A percentile compares a stretch with the other conserved stretches of the same genome.
Evolutionary conservation across 2,113 vertebrate genomes (phyloP).

Genomic region (Campylomormyrus tamandua): DNA sequence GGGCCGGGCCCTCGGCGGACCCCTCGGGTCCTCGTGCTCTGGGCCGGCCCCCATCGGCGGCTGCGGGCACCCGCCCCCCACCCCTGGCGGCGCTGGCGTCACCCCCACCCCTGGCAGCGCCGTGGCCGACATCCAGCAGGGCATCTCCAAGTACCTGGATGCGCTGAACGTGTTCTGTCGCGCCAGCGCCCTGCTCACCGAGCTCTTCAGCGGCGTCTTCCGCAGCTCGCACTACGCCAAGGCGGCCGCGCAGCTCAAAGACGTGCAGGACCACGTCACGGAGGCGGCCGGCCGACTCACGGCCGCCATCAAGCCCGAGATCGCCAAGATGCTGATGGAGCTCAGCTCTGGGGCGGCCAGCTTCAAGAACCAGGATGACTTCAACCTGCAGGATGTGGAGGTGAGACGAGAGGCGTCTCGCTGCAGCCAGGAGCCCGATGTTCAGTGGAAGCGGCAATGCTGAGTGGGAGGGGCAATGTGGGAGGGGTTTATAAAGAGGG

Average conservation of each 20-base stretch:
- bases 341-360: constrained; percentile 89
- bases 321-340: constrained; percentile 99
- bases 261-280: constrained; percentile 99
- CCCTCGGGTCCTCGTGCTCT: constrained; percentile 70
- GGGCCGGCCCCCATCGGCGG: constrained; percentile 65
- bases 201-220: constrained; percentile 96
- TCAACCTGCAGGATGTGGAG: constrained; percentile 96
- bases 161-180: constrained; percentile 96
- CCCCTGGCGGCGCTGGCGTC: constrained; percentile 60
- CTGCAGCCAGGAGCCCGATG: no score
- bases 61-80: constrained; percentile 42
- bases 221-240: constrained; percentile 96
- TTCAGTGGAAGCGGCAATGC: no score
- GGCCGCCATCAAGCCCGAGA: constrained; percentile 98
- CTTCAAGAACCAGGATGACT: constrained; percentile 96
- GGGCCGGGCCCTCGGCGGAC: constrained; percentile 83
- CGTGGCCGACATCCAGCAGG: constrained; percentile 96
- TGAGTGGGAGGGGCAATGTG: no score
- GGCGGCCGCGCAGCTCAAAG: constrained; percentile 97
- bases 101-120: constrained; percentile 70
- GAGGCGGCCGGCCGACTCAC: constrained; percentile 93
- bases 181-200: constrained; percentile 93
- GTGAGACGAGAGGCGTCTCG: constrained; percentile 43
- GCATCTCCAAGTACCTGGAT: constrained; percentile 97
- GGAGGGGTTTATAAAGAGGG: no score